Evolutionary conservation across 2,797 vertebrate genomes (phyloP).

Genomic region (Lepus townsendii): DNA sequence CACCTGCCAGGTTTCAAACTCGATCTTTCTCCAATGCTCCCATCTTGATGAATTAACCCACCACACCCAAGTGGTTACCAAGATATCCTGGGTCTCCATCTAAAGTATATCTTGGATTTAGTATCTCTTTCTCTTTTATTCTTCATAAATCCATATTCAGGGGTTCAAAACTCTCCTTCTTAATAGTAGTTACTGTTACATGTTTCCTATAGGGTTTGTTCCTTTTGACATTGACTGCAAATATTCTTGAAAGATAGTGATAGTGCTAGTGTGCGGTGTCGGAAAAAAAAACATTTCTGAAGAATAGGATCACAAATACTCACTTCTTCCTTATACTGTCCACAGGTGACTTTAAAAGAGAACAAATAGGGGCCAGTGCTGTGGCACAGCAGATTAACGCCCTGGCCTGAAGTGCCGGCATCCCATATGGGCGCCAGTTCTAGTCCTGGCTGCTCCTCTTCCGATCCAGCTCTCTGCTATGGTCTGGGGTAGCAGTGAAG

Average conservation of each 20-base stretch:
- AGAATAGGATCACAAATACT: background rate
- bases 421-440: no score
- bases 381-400: no score
- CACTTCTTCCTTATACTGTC: background rate
- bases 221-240: background rate
- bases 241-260: background rate
- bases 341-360: background rate
- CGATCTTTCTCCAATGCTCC: background rate
- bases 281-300: background rate
- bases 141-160: background rate
- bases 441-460: no score
- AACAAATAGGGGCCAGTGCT: no score
- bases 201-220: background rate
- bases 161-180: background rate
- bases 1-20: background rate
- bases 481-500: no score
- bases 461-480: no score
- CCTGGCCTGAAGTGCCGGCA: no score
- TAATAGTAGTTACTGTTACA: no score
- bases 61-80: background rate
- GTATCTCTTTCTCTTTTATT: background rate
- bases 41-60: background rate
- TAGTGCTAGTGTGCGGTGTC: background rate
- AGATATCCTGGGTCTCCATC: background rate
- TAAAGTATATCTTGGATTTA: background rate